Percentiles rank a stretch among this genome's conserved stretches.
Conservation (phyloP, 2,888 invertebrate species). For the Scaptodrosophila latifasciaeformis region DNA sequence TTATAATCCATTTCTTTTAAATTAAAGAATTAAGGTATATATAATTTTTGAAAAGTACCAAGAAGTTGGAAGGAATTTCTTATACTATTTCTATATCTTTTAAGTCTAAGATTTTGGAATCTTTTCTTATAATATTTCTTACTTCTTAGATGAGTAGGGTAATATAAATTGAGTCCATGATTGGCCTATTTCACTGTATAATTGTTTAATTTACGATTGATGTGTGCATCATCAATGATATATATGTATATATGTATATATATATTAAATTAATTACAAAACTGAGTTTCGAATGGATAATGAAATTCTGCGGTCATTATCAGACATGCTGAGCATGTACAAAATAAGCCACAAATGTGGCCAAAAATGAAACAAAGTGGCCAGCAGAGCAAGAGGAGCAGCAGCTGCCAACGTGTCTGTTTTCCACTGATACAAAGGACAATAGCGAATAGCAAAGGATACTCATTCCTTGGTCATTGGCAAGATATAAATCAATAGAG, state of each 20-base stretch:
- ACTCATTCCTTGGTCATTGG: constrained; percentile 28
- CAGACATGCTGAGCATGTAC: constrained; percentile 61
- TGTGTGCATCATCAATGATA: background rate
- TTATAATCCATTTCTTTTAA: no score
- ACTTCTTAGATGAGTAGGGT: no score
- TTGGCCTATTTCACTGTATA: no score
- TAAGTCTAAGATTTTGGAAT: no score
- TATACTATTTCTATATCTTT: no score
- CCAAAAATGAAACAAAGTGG: constrained; percentile 60
- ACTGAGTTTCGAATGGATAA: constrained; percentile 64
- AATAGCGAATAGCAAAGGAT: constrained; percentile 26
- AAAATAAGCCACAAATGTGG: constrained; percentile 64
- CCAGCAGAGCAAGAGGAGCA: constrained; percentile 10
- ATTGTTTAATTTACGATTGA: no score
- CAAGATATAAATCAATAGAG: constrained; percentile 61
- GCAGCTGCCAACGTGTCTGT: background rate
- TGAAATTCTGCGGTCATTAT: constrained; percentile 62
- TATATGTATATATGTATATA: no score
- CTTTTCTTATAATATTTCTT: no score
- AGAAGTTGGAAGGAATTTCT: no score
- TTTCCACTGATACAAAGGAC: constrained; percentile 26
- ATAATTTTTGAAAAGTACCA: no score
- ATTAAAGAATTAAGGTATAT: no score
- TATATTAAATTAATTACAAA: constrained; percentile 63
- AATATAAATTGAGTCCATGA: no score